Evolutionary conservation across 2,888 invertebrate species (phyloP), one percentile per base, ranked within the genome.

Genomic region (Cephus spinipes): DNA sequence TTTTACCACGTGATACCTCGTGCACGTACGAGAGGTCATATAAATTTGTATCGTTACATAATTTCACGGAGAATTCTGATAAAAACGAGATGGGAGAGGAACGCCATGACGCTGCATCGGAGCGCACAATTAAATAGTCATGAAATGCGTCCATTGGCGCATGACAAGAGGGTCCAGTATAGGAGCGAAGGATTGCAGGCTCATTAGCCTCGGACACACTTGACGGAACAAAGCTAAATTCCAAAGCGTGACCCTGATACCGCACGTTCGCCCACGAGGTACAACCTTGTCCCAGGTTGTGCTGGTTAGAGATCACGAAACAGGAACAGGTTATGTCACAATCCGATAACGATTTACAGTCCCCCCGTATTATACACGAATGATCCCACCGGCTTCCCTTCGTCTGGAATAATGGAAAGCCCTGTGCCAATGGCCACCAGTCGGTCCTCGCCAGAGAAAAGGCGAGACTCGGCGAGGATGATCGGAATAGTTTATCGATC

Each of bases 211-310:
- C 73, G 35, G 80, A 83, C 82, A 55, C 55, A 81, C 83, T 81
- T 84, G 86, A 84, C 83, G 84, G 85, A 80, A 85, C 86, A 86
- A 86, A 85, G 86, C 84, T 78, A 80, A 82, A 85, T 86, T 82
- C 69, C 23, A 77, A 55, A 55, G 55, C 55, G 23, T 55, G 23
- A 23, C 23, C 55, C 55, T 55, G 55, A 55, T 55, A 9, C 2
- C 23, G 55, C 40, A 40, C 15, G 6, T 15, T 55, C 55, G 23
- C 55, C 23, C 55, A 9, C 55, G 2, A 55, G 23, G 55, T 55
- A 23, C 9, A 55, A 55, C 55, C 55, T 55, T 55, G 55, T 55
- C 55, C 55, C 55, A 55, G 55, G 55, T 23, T 55, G 15, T 9
- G 55, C 23, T 9, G 9, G 55, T 55, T 23, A 23, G 23, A 23